phyloP scores from a whole-genome alignment of 2,113 vertebrate species.

The Oriolus oriolus region DNA sequence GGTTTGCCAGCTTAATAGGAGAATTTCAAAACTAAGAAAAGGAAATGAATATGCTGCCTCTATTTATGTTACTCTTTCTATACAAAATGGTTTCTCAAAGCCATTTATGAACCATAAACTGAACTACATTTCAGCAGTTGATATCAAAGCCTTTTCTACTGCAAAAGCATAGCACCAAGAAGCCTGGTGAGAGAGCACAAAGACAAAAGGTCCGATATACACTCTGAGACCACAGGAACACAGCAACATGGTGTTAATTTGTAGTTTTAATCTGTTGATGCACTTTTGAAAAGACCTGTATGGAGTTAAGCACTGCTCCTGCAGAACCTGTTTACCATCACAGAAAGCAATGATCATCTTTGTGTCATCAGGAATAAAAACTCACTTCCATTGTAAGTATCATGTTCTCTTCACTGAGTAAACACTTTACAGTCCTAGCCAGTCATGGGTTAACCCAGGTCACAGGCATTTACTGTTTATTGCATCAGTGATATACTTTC shows the following conservation, averaged over 20 bases:
- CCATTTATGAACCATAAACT: conserved; percentile 38
- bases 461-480: not conserved
- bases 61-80: conserved; percentile 12
- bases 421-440: not conserved
- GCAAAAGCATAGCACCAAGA: not conserved
- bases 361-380: not conserved
- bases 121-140: conserved; percentile 14
- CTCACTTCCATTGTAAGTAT: not conserved
- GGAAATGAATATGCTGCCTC: not conserved
- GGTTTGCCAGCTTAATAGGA: not conserved
- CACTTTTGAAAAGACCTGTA: not conserved
- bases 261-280: not conserved
- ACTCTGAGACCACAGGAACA: not conserved
- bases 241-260: not conserved
- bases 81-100: conserved; percentile 27
- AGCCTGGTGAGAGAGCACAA: not conserved
- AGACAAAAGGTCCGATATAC: not conserved
- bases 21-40: conserved; percentile 37
- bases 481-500: not conserved
- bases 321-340: not conserved
- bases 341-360: not conserved
- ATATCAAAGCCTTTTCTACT: conserved; percentile 11
- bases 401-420: not conserved
- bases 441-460: not conserved
- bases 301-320: not conserved